A percentile compares a stretch with the other conserved stretches of the same genome.
phyloP scores from a whole-genome alignment of 2,113 vertebrate species.

The Phylloscopus trochilus region DNA sequence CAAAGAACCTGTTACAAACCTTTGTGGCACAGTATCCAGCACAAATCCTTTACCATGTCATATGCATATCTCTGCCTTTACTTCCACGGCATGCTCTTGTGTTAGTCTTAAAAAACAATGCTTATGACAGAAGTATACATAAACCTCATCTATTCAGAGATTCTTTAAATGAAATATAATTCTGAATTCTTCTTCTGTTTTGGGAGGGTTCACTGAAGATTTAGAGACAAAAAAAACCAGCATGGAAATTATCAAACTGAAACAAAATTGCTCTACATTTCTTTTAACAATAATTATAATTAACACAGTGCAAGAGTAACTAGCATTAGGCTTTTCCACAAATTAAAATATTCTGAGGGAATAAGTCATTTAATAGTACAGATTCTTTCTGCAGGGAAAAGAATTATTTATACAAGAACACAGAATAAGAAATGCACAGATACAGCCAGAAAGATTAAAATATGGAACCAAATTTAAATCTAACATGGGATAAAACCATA shows the following conservation, averaged over 20 bases:
- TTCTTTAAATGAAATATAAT: conserved; percentile 37
- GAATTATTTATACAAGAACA: neutral
- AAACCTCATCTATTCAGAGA: conserved; percentile 1
- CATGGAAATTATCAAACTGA: neutral
- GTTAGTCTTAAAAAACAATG: neutral
- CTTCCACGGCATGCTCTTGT: neutral
- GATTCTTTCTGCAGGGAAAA: neutral
- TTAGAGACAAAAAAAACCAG: conserved; percentile 7
- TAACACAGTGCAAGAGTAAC: neutral
- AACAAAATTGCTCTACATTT: conserved; percentile 1
- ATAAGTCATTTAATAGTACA: neutral
- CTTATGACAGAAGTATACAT: neutral
- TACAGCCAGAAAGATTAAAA: neutral
- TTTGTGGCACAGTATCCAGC: neutral
- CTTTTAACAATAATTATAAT: neutral
- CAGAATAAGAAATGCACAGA: neutral
- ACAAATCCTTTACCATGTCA: neutral
- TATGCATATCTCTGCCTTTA: neutral
- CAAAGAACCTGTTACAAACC: neutral
- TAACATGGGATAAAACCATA: neutral
- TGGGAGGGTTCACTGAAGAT: neutral
- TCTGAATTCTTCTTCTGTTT: neutral
- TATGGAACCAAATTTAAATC: neutral
- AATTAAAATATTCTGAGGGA: neutral
- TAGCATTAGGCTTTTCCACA: neutral